A percentile compares a stretch with the other conserved stretches of the same genome.
Evolutionary conservation across 2,888 invertebrate species (phyloP).

Genomic region (Nebria brevicollis): DNA sequence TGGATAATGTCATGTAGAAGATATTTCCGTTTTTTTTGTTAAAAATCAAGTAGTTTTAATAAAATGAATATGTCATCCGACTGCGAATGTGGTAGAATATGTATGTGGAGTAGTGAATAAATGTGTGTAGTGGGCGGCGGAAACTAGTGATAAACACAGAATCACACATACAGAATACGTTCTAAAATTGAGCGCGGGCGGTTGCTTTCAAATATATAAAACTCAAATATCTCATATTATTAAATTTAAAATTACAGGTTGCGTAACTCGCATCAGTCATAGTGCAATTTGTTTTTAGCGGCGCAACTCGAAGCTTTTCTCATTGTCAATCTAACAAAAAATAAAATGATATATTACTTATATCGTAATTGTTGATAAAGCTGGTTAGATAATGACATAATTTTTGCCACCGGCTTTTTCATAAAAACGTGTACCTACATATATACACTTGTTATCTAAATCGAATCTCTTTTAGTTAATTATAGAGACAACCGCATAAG

Average conservation of each 20-base stretch:
- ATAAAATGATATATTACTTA: too few relatives aligned
- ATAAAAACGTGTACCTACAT: background rate
- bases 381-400: too few relatives aligned
- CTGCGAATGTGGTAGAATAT: constrained; percentile 5
- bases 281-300: too few relatives aligned
- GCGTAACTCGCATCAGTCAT: too few relatives aligned
- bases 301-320: too few relatives aligned
- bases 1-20: constrained; percentile 4
- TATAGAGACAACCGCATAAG: background rate
- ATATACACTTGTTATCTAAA: constrained; percentile 30
- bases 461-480: constrained; percentile 35
- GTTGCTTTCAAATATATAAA: background rate
- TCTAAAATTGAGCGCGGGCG: constrained; percentile 37
- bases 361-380: too few relatives aligned
- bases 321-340: too few relatives aligned
- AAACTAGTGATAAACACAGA: constrained; percentile 41
- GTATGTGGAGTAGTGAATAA: constrained; percentile 18
- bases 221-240: too few relatives aligned
- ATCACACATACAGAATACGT: constrained; percentile 23
- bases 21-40: constrained; percentile 33
- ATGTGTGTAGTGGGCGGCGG: constrained; percentile 35
- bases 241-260: too few relatives aligned
- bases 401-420: constrained; percentile 4
- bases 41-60: constrained; percentile 34
- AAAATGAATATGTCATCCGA: constrained; percentile 42